Base-by-base conservation (phyloP, 2,113 vertebrate genomes). In the Misgurnus mizolepis region DNA sequence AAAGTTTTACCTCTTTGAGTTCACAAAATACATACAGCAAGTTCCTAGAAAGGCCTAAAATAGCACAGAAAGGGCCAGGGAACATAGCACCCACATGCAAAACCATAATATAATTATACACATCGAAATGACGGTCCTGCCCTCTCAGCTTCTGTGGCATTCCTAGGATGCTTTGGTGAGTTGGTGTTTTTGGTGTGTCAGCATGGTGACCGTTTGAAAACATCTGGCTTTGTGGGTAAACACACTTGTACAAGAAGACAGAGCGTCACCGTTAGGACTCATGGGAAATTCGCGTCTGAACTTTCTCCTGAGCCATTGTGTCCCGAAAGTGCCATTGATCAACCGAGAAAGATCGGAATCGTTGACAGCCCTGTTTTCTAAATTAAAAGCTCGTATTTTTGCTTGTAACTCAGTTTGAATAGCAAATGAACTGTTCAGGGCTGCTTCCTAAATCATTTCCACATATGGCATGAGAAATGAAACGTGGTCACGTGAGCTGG, bases 361-460 rank as follows among this genome's bases (percentile, higher is more conserved):
- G 50, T n/a, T 56, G 49, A 56, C 39, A 15, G 39, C 18, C 40
- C 17, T 75, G 72, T 8, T 34, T 61, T 75, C n/a, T 22, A 17
- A 60, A 49, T 60, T 17, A 41, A 15, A 47, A 11, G 41, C 22
- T 75, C 40, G 12, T 56, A 40, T n/a, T 56, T 34, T 6, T 55
- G 5, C 5, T 43, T n/a, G 7, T 56, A 43, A 60, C 56, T 58
- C 15, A 22, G n/a, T 43, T 60, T 43, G 22, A 22, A 60, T 34
- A 34, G 27, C 27, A 34, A 34, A 34, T 34, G 27, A 34, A 34
- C 27, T 34, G 27, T 34, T 34, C 27, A 34, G 27, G 27, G 27
- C 27, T 34, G 87, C 83, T 50, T 27, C 85, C 83, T 76, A 83
- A 87, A 88, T 81, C 67, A 34, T 83, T 80, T 87, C 65, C 43